These are phyloP conservation scores for Lepidurus packardi DNA, from an alignment of 1,140 invertebrate genomes.

Conservation along the genomic window DNA sequence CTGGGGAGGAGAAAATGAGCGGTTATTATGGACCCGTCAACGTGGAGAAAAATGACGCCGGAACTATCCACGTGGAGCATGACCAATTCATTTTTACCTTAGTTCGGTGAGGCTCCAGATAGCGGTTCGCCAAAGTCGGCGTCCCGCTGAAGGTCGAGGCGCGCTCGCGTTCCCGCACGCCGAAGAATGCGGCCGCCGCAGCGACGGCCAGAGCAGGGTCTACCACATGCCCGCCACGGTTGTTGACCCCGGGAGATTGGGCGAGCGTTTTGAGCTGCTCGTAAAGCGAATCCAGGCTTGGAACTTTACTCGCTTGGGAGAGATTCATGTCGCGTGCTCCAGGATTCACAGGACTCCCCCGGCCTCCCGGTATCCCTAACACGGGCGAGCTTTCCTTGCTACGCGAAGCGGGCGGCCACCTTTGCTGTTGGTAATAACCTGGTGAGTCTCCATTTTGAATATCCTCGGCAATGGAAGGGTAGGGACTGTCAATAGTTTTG, in stretches of 20 bases:
- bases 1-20: background rate
- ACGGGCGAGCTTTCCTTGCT: constrained; percentile 1
- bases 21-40: background rate
- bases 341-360: constrained; percentile 5
- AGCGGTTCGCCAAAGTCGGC: constrained; percentile 15
- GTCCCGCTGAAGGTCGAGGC: constrained; percentile 31
- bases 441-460: background rate
- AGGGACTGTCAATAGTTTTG: constrained; percentile 30
- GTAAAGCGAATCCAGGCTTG: constrained; percentile 35
- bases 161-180: constrained; percentile 25
- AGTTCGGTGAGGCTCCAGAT: background rate
- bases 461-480: background rate
- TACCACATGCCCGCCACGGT: background rate
- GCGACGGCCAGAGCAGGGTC: constrained; percentile 19
- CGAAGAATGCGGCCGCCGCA: constrained; percentile 20
- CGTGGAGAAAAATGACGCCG: too few relatives aligned
- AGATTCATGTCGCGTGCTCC: background rate
- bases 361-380: background rate
- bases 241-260: background rate
- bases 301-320: constrained; percentile 28
- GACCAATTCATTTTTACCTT: constrained; percentile 26
- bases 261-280: constrained; percentile 34
- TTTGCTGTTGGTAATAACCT: background rate
- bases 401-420: constrained; percentile 1
- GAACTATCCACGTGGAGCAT: background rate